phyloP scores from a whole-genome alignment of 2,113 vertebrate genomes.

The Istiophorus platypterus region DNA sequence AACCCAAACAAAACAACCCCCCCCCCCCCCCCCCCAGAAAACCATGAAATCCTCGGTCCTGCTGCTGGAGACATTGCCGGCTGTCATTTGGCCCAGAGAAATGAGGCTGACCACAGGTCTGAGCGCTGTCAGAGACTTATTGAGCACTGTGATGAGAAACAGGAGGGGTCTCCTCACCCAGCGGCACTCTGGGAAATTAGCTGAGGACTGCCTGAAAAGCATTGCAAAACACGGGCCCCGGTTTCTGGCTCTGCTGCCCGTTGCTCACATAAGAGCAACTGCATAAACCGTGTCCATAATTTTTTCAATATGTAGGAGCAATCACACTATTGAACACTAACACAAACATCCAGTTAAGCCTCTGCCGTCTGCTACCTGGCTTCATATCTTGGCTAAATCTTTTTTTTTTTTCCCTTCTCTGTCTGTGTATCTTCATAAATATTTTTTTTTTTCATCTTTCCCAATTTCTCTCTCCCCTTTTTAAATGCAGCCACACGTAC shows the following conservation, averaged over 20 bases:
- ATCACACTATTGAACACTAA: slow-evolving; percentile 16
- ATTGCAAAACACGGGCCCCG: not conserved
- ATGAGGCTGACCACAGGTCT: slow-evolving; percentile 51
- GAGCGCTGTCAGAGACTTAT: slow-evolving; percentile 52
- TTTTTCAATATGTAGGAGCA: slow-evolving; percentile 21
- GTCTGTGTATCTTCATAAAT: not conserved
- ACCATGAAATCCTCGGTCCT: not conserved
- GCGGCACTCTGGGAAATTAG: slow-evolving; percentile 49
- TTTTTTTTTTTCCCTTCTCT: not conserved
- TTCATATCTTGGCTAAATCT: slow-evolving; percentile 25
- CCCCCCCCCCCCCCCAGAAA: no score
- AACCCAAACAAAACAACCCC: not conserved
- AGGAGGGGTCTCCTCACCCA: slow-evolving; percentile 48
- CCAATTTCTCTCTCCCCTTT: slow-evolving; percentile 19
- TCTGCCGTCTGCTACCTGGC: slow-evolving; percentile 27
- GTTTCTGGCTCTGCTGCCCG: slow-evolving; percentile 25
- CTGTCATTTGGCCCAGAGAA: slow-evolving; percentile 29
- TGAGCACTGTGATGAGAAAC: slow-evolving; percentile 57
- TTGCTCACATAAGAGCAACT: slow-evolving; percentile 24
- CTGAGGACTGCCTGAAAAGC: slow-evolving; percentile 13
- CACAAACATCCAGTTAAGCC: slow-evolving; percentile 16
- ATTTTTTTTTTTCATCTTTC: slow-evolving; percentile 20
- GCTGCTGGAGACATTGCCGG: not conserved
- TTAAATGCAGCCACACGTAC: slow-evolving; percentile 49
- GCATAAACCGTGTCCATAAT: slow-evolving; percentile 18